Evolutionary conservation across 1,140 invertebrate genomes (phyloP), one percentile per base, ranked within the genome.

Genomic region (Musca domestica): DNA sequence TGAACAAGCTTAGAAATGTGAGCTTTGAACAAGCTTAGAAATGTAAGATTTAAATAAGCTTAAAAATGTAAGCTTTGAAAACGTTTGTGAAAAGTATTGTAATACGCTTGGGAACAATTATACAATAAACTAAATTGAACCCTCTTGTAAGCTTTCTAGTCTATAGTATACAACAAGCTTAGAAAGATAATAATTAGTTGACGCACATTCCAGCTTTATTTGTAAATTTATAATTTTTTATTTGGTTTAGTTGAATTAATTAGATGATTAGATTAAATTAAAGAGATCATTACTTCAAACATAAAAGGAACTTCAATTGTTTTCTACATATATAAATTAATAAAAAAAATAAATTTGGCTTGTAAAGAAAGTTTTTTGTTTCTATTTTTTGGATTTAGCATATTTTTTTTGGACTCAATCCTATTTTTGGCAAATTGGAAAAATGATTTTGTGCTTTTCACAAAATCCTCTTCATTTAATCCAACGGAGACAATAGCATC

Each of bases 61-160:
- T n/a, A n/a, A n/a, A n/a, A n/a, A n/a, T n/a, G n/a, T 65, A 65
- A 9, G 64, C 30, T 65, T 65, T 15, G 25, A 15, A 65, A 65
- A 65, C 41, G 47, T 34, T 49, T 48, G 30, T 49, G 47, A 65
- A 20, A 41, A 65, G n/a, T 65, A 48, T 65, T 65, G 46, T 65
- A 22, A 49, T 48, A 48, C 41, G 47, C 46, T 49, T 65, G n/a
- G 47, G 47, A 65, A 65, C 20, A 65, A 65, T 65, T 65, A 49
- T 65, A 22, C 20, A 34, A 25, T 65, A 12, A 65, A 65, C 41
- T 22, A 65, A 65, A 65, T 48, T 48, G 46, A 47, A 48, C 46
- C 64, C 41, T 65, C 19, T 19, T n/a, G n/a, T 12, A 48, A 65
- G 49, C 17, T 19, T 65, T 65, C 15, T 10, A 19, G 27, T 34